A percentile compares a stretch with the other conserved stretches of the same genome.
These are phyloP conservation scores for Silurus lanzhouensis DNA, from an alignment of 2,797 vertebrate genomes.

Conservation along the genomic window DNA sequence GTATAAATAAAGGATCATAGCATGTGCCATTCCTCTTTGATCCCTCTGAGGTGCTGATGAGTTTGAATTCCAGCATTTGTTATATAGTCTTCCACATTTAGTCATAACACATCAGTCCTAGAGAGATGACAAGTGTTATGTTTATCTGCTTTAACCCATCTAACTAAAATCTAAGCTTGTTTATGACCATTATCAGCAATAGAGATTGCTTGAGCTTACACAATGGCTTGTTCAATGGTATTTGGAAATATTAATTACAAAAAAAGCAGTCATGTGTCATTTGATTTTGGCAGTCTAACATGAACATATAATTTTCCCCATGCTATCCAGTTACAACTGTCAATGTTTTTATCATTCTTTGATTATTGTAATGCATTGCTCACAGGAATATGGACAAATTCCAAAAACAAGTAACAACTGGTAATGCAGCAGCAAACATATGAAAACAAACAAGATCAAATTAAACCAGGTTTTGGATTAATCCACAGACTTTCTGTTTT, in stretches of 20 bases:
- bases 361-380: neutral
- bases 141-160: conserved; percentile 39
- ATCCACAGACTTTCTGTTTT: neutral
- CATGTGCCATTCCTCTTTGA: conserved; percentile 37
- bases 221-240: neutral
- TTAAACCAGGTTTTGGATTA: neutral
- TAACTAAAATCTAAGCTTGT: neutral
- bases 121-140: conserved; percentile 30
- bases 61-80: conserved; percentile 45
- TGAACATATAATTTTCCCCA: conserved; percentile 62
- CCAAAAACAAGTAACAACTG: conserved; percentile 1
- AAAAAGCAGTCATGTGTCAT: conserved; percentile 33
- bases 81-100: conserved; percentile 42
- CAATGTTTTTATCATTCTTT: conserved; percentile 45
- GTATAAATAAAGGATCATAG: conserved; percentile 48
- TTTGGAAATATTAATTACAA: neutral
- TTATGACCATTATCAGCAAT: neutral
- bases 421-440: neutral
- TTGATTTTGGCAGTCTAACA: conserved; percentile 50
- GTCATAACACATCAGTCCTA: conserved; percentile 30
- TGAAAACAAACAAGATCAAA: neutral
- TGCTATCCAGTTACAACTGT: conserved; percentile 66
- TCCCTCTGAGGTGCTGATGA: conserved; percentile 48
- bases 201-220: neutral
- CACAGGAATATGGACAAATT: neutral